A percentile compares a stretch with the other conserved stretches of the same genome.
These are phyloP conservation scores for Willisornis vidua DNA, from an alignment of 2,113 vertebrate genomes.

Conservation along the genomic window DNA sequence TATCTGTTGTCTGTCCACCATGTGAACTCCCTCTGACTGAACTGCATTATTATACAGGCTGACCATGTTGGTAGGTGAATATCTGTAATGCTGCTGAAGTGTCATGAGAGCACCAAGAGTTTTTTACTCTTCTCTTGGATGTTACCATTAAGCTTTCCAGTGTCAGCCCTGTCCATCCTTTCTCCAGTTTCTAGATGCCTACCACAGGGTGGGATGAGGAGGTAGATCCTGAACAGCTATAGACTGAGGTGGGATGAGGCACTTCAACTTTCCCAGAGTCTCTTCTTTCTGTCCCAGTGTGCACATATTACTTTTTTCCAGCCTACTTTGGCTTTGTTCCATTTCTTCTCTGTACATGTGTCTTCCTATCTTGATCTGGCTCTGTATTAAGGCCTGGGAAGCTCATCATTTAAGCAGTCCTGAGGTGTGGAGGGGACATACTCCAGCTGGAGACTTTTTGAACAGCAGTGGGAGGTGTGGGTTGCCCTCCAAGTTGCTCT, in stretches of 20 bases:
- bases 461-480: fast-evolving
- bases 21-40: neutral
- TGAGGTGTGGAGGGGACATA: neutral
- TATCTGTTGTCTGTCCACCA: neutral
- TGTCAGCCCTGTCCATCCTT: neutral
- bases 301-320: neutral
- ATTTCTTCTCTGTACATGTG: neutral
- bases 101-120: neutral
- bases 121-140: neutral
- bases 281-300: neutral
- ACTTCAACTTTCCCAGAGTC: neutral
- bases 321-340: neutral
- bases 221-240: neutral
- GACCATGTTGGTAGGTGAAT: neutral
- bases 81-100: neutral
- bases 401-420: fast-evolving
- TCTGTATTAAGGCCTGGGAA: neutral
- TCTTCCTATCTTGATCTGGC: neutral
- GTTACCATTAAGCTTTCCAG: neutral
- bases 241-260: neutral
- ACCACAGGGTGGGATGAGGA: neutral
- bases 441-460: neutral
- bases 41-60: neutral
- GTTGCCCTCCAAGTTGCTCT: neutral
- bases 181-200: neutral